These are phyloP conservation scores for Drusus annulatus DNA, from an alignment of 1,140 invertebrate species.

Conservation along the genomic window DNA sequence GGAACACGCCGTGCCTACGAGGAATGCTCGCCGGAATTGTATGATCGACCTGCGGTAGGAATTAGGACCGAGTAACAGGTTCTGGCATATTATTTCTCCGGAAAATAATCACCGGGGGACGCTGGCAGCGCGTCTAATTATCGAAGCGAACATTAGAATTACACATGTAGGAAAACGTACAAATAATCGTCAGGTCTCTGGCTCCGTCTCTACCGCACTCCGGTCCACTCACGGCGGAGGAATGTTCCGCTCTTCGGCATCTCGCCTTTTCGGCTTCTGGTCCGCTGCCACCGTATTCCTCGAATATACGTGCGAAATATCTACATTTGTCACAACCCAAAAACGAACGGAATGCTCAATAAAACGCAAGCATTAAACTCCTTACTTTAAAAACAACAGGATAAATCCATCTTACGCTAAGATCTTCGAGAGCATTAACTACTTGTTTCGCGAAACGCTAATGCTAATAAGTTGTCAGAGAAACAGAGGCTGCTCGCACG, in stretches of 20 bases:
- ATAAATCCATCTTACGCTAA: too few species aligned
- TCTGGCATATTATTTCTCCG: background rate
- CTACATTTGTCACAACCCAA: conserved; percentile 31
- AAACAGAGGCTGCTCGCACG: too few species aligned
- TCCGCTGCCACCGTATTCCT: conserved; percentile 13
- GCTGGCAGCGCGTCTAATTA: conserved; percentile 19
- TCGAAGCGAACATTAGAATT: conserved; percentile 27
- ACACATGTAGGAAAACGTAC: conserved; percentile 4
- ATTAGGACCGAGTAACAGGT: too few species aligned
- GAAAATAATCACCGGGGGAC: conserved; percentile 8
- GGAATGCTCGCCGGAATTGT: background rate
- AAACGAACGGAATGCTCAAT: conserved; percentile 25
- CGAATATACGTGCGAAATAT: conserved; percentile 11
- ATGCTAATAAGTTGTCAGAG: too few species aligned
- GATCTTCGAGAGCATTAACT: too few species aligned
- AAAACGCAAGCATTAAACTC: conserved; percentile 21
- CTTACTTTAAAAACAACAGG: too few species aligned
- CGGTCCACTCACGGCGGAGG: background rate
- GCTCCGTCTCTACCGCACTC: background rate
- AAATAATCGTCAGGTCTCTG: conserved; percentile 14
- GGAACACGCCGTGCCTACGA: too few species aligned
- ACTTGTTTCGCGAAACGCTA: too few species aligned
- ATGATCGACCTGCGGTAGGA: background rate
- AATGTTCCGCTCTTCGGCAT: too few species aligned
- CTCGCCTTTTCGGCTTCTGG: background rate